These are phyloP conservation scores for Bhutanitis thaidina DNA, from an alignment of 2,888 invertebrate genomes.

Conservation along the genomic window DNA sequence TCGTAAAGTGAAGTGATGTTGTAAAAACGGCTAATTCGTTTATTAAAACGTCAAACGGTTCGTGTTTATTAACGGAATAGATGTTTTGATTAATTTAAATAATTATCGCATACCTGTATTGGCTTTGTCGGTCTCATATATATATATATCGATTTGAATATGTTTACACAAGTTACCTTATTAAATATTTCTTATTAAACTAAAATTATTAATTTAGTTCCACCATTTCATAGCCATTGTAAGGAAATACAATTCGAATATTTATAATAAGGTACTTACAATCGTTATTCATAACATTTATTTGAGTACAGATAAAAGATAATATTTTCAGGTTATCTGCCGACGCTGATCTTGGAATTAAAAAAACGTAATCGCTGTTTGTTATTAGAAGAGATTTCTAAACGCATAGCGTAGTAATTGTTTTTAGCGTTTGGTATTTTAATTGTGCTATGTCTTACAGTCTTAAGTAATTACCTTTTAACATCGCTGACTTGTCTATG, in stretches of 20 bases:
- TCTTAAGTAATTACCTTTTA: constrained; percentile 14
- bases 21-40: constrained; percentile 4
- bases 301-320: constrained; percentile 6
- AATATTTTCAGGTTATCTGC: constrained; percentile 7
- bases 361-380: constrained; percentile 3
- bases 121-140: too few relatives aligned
- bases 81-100: too few relatives aligned
- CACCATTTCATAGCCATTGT: neutral
- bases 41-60: constrained; percentile 5
- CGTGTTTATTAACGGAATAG: neutral
- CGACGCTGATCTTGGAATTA: neutral
- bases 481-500: constrained; percentile 17
- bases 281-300: constrained; percentile 1
- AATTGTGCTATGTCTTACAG: constrained; percentile 14
- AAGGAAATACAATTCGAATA: neutral
- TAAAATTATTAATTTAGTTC: neutral
- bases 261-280: too few relatives aligned
- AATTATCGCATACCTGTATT: too few relatives aligned
- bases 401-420: neutral
- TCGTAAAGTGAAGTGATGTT: constrained; percentile 3
- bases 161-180: too few relatives aligned
- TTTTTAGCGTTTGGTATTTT: neutral
- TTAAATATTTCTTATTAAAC: neutral
- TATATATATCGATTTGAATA: too few relatives aligned
- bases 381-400: constrained; percentile 1